These are phyloP conservation scores for Lysiphlebus fabarum DNA, from an alignment of 1,140 invertebrate species.

Conservation along the genomic window DNA sequence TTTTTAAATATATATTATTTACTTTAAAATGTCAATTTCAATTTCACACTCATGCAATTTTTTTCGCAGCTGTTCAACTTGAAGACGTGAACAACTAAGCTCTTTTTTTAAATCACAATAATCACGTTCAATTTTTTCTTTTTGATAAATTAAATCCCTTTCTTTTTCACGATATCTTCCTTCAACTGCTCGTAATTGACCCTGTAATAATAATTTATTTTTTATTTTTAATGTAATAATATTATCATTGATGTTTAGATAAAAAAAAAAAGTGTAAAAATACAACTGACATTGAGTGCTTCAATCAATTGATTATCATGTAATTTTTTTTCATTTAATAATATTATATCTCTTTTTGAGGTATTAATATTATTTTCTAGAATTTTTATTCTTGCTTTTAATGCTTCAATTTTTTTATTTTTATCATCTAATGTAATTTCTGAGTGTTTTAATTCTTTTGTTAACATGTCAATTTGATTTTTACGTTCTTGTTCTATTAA, in stretches of 20 bases:
- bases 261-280: background rate
- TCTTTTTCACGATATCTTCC: conserved; percentile 34
- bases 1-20: background rate
- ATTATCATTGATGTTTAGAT: conserved; percentile 1
- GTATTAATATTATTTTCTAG: conserved; percentile 56
- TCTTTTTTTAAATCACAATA: conserved; percentile 34
- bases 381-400: conserved; percentile 57
- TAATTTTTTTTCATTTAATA: conserved; percentile 57
- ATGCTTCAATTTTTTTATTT: conserved; percentile 60
- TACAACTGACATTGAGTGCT: conserved; percentile 52
- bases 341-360: conserved; percentile 53
- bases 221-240: conserved; percentile 9
- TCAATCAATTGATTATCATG: conserved; percentile 60
- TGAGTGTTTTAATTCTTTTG: conserved; percentile 52
- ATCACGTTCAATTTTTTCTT: conserved; percentile 34
- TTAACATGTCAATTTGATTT: conserved; percentile 53
- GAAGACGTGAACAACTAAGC: conserved; percentile 30
- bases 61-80: conserved; percentile 30
- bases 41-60: conserved; percentile 39
- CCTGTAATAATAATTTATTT: conserved; percentile 28
- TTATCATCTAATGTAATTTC: conserved; percentile 49
- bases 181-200: conserved; percentile 34
- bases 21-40: conserved; percentile 40
- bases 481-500: conserved; percentile 59
- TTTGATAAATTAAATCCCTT: conserved; percentile 24